Percentiles rank a stretch among this genome's conserved stretches.
phyloP scores from a whole-genome alignment of 2,888 invertebrate species.

The Crossocerus cetratus region DNA sequence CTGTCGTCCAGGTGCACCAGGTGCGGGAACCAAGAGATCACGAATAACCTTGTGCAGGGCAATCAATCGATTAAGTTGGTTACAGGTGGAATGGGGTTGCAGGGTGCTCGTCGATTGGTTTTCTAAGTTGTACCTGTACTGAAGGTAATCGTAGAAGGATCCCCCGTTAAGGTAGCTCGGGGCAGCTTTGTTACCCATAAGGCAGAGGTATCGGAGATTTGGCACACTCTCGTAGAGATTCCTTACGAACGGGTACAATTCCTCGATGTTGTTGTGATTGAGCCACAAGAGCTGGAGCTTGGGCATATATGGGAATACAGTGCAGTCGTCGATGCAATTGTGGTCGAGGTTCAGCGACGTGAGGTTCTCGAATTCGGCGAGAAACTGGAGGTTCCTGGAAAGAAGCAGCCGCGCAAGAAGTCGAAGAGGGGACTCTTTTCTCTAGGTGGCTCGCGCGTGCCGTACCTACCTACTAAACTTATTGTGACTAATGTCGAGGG shows the following conservation, averaged over 20 bases:
- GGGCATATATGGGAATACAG: constrained; percentile 84
- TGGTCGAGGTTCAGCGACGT: constrained; percentile 90
- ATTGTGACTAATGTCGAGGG: constrained; percentile 72
- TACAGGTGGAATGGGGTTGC: too few species aligned
- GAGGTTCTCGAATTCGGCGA: constrained; percentile 85
- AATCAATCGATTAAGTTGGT: too few species aligned
- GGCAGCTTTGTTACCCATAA: constrained; percentile 92
- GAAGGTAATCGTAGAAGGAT: constrained; percentile 85
- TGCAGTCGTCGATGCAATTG: constrained; percentile 85
- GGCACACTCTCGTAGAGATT: constrained; percentile 85
- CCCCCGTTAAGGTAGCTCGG: constrained; percentile 88
- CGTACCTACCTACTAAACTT: constrained; percentile 70
- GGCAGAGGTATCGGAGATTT: constrained; percentile 85
- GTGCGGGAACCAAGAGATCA: constrained; percentile 85
- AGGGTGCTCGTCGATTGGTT: too few species aligned
- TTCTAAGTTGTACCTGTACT: constrained; percentile 84
- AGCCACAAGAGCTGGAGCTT: constrained; percentile 87
- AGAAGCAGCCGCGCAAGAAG: not conserved
- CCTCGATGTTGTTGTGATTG: constrained; percentile 79
- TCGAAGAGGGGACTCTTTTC: not conserved
- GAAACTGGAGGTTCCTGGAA: constrained; percentile 84
- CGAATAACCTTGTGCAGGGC: constrained; percentile 81
- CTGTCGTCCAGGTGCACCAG: constrained; percentile 86
- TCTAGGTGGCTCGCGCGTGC: not conserved
- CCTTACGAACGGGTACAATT: constrained; percentile 85